These are phyloP conservation scores for Platalea minor DNA, from an alignment of 2,797 vertebrate genomes.

Conservation along the genomic window DNA sequence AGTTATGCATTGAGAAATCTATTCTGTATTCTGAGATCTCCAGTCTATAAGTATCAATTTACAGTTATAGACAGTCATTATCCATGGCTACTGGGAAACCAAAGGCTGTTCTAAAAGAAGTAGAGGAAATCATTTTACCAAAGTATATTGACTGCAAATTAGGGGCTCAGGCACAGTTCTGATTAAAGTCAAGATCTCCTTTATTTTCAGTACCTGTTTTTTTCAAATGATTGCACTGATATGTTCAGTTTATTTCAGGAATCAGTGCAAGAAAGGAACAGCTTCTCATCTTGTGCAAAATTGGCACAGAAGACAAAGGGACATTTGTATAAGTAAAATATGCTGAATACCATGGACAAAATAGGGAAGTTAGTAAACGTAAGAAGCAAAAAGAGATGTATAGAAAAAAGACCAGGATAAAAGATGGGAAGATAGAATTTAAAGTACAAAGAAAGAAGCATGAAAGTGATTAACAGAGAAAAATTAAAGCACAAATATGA, in stretches of 20 bases:
- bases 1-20: not conserved
- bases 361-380: not conserved
- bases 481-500: not conserved
- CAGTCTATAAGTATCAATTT: not conserved
- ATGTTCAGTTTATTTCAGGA: not conserved
- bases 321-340: not conserved
- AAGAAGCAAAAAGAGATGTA: not conserved
- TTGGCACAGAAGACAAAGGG: not conserved
- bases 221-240: not conserved
- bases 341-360: not conserved
- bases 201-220: slow-evolving; percentile 3
- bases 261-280: not conserved
- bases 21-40: not conserved
- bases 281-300: not conserved
- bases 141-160: not conserved
- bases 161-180: not conserved
- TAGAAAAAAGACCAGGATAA: not conserved
- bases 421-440: not conserved
- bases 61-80: not conserved
- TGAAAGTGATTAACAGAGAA: not conserved
- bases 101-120: not conserved
- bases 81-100: not conserved
- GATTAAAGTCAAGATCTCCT: slow-evolving; percentile 48
- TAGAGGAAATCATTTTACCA: not conserved
- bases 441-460: not conserved